phyloP scores from a whole-genome alignment of 37 sponge, comb jelly and placozoan genomes.

The Ianthella basta region DNA sequence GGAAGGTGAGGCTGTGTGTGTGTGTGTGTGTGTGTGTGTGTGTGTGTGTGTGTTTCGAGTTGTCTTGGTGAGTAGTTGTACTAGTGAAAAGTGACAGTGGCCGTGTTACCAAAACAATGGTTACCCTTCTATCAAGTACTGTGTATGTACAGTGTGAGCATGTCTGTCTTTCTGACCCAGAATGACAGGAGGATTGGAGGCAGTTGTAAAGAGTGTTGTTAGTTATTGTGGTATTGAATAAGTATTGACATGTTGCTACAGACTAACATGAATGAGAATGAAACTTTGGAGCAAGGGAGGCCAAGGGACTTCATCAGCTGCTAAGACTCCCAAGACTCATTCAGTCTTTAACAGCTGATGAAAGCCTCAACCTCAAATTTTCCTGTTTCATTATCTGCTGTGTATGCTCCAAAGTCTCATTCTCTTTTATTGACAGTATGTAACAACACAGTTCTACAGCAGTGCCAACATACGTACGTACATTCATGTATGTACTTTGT shows the following conservation, averaged over 20 bases:
- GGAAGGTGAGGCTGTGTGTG: conserved; percentile 70
- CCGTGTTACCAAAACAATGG: conserved; percentile 36
- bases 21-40: conserved; percentile 33
- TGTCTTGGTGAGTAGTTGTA: conserved; percentile 33
- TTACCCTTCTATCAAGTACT: conserved; percentile 73
- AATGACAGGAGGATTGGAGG: conserved; percentile 87
- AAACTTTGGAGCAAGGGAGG: too few relatives aligned
- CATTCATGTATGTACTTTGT: background rate
- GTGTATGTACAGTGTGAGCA: too few relatives aligned
- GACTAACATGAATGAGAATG: too few relatives aligned
- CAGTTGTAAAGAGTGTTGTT: conserved; percentile 77
- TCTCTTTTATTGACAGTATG: conserved; percentile 72
- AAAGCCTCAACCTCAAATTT: too few relatives aligned
- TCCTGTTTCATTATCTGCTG: too few relatives aligned
- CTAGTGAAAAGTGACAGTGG: conserved; percentile 26
- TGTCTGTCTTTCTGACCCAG: conserved; percentile 67
- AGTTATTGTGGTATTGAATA: too few relatives aligned
- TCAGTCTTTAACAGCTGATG: too few relatives aligned
- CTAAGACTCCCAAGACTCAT: too few relatives aligned
- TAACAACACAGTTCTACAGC: conserved; percentile 66
- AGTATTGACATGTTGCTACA: too few relatives aligned
- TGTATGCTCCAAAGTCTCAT: conserved; percentile 85
- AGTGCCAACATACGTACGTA: too few relatives aligned
- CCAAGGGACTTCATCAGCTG: too few relatives aligned
- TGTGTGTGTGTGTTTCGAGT: conserved; percentile 26